Evolutionary conservation across 2,888 invertebrate genomes (phyloP), one percentile per base, ranked within the genome.

Genomic region (Erebia aethiops): DNA sequence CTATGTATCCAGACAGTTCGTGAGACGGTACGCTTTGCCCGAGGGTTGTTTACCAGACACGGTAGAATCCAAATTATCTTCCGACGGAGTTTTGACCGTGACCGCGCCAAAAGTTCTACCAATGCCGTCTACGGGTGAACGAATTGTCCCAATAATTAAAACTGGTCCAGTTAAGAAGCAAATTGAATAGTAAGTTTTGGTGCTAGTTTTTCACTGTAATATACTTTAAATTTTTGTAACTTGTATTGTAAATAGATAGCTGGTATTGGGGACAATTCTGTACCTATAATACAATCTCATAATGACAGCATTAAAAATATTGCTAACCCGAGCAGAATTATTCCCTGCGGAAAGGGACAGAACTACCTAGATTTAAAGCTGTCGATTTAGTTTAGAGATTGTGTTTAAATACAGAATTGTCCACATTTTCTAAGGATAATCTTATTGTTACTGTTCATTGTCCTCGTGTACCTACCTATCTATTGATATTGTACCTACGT

Each of bases 21-120:
- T 96, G 3, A 94, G 97, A 56, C 94, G 95, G 65, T 97, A 97
- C 81, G 86, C 95, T 1, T 85, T 98, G 60, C 97, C 98, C 0
- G 91, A 95, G 81, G 96, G 95, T 2, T 96, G 96, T 74, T 95
- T 97, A 77, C 93, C 96, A 0, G 95, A 95, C 67, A 95, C 95
- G 35, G 95, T 97, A 0, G 93, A 94, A 66, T 97, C 97, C 0
- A 95, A 94, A 58, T 86, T 97, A 21, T 97, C 97, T 5, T 95
- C 96, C 0, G 97, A 97, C 81, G 97, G 97, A 0, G 94, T 97
- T 0, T 84, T 97, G 14, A 96, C 95, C 0, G 94, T 97, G 0
- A 95, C 95, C n/a, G 96, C 96, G n/a, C 96, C 96, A 0, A 91
- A 84, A 73, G 87, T 89, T 18, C 76, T 92, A 0, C 80, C 90